Conservation (phyloP, 2,888 invertebrate species). For the Germaria angustata region DNA sequence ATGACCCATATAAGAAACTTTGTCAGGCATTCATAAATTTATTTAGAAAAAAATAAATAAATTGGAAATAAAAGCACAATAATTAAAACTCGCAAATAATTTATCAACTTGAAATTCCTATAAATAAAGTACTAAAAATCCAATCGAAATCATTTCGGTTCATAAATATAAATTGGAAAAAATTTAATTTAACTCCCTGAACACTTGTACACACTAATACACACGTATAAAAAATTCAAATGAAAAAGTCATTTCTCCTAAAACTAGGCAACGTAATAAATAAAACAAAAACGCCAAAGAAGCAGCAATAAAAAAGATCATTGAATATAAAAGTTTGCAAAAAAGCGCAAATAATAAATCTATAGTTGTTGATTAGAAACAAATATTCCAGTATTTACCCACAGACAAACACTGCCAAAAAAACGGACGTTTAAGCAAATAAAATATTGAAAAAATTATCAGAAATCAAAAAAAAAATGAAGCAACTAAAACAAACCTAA, state of each 20-base stretch:
- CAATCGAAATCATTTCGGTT: conserved; percentile 62
- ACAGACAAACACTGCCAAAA: conserved; percentile 40
- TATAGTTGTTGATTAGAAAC: conserved; percentile 63
- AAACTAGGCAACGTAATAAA: conserved; percentile 57
- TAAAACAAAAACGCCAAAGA: conserved; percentile 13
- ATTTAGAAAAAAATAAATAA: not conserved
- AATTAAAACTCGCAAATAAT: conserved; percentile 57
- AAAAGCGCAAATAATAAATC: conserved; percentile 52
- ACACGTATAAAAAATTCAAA: not conserved
- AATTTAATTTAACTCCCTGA: conserved; percentile 14
- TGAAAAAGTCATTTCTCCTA: conserved; percentile 35
- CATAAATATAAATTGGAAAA: conserved; percentile 60
- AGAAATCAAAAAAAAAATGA: conserved; percentile 3
- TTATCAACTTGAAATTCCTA: conserved; percentile 47
- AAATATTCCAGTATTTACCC: conserved; percentile 62
- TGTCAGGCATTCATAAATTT: conserved; percentile 26
- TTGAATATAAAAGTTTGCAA: conserved; percentile 25
- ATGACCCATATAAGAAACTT: conserved; percentile 19
- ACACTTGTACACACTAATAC: not conserved
- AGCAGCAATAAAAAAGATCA: conserved; percentile 26
- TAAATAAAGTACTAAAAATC: conserved; percentile 55
- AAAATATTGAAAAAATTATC: conserved; percentile 44
- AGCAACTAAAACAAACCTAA: not conserved
- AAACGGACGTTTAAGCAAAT: conserved; percentile 54
- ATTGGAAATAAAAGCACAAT: conserved; percentile 19